Base-by-base conservation (phyloP, 2,113 vertebrate species). In the Abramis brama region DNA sequence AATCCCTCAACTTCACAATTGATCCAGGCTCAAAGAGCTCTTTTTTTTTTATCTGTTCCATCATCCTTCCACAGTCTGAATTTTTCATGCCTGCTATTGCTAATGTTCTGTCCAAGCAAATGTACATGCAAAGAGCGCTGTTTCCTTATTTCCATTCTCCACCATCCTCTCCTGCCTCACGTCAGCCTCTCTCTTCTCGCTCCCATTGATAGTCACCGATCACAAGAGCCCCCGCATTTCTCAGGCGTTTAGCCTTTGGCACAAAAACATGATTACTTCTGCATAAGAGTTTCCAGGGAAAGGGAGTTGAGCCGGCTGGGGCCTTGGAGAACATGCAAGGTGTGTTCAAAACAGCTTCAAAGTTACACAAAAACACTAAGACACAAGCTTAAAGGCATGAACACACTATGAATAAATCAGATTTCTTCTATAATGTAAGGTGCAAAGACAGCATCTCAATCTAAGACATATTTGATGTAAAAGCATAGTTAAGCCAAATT, bases 51-150 rank as follows among this genome's bases (percentile, higher is more conserved):
- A 17, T 52, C 3, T 66, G 88, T 84, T 85, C 73, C 23, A 68
- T 70, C 80, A 30, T 59, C 62, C 83, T n/a, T 47, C 39, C 73
- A 33, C 81, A 85, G 87, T 86, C 83, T 90, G 76, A 91, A 91
- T 89, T 62, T 91, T 88, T 90, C 90, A 92, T 90, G 88, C 78
- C 27, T 71, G 19, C 68, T 86, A 76, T 85, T 66, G 86, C 92
- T 86, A 84, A 91, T 87, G 87, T 89, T 92, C 91, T 39, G 91
- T 83, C 86, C 50, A 25, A 39, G 12, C 19, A 64, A 62, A 55
- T 2, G n/a, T 71, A 77, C 75, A 77, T 5, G 3, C 25, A 60
- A 17, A 57, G 55, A 23, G 19, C 6, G n/a, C 50, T 45, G 10
- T 76, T 85, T 36, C 77, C 57, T 68, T 70, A 36, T 45, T 62